Evolutionary conservation across 1,140 invertebrate species (phyloP).

Genomic region (Megathymus violae): DNA sequence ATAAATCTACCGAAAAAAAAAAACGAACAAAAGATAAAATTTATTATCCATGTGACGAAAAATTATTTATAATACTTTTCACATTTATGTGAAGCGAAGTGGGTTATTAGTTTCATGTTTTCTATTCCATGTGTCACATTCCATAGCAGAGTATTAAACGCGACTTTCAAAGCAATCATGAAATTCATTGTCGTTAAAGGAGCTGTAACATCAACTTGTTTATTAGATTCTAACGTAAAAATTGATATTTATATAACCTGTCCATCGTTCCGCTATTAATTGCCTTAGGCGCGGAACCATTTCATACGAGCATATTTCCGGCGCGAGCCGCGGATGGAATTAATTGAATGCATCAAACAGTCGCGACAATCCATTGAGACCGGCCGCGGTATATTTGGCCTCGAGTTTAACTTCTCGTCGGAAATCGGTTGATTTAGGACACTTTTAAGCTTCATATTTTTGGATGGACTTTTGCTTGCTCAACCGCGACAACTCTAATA

Average conservation of each 20-base stretch:
- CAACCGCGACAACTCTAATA: too few relatives aligned
- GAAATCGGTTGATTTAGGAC: slow-evolving; percentile 7
- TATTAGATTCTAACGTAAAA: too few relatives aligned
- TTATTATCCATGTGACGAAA: too few relatives aligned
- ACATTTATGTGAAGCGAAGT: too few relatives aligned
- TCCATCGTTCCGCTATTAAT: slow-evolving; percentile 32
- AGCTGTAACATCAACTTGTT: slow-evolving; percentile 26
- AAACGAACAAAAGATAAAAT: too few relatives aligned
- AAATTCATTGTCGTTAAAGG: slow-evolving; percentile 20
- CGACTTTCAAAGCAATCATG: neutral
- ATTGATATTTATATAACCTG: too few relatives aligned
- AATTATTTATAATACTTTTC: too few relatives aligned
- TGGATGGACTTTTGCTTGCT: too few relatives aligned
- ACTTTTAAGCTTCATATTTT: neutral
- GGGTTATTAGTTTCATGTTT: neutral
- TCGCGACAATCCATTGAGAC: neutral
- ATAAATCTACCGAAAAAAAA: too few relatives aligned
- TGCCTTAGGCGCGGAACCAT: slow-evolving; percentile 8
- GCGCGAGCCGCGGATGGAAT: slow-evolving; percentile 24
- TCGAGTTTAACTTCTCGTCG: slow-evolving; percentile 1
- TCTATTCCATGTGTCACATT: neutral
- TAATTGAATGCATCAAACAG: slow-evolving; percentile 22
- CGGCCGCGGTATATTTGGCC: slow-evolving; percentile 16
- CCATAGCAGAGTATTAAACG: neutral
- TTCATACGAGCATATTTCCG: slow-evolving; percentile 33